Evolutionary conservation across 64 coral and sea anemone genomes (phyloP), one percentile per base, ranked within the genome.

Genomic region (Porites lutea): DNA sequence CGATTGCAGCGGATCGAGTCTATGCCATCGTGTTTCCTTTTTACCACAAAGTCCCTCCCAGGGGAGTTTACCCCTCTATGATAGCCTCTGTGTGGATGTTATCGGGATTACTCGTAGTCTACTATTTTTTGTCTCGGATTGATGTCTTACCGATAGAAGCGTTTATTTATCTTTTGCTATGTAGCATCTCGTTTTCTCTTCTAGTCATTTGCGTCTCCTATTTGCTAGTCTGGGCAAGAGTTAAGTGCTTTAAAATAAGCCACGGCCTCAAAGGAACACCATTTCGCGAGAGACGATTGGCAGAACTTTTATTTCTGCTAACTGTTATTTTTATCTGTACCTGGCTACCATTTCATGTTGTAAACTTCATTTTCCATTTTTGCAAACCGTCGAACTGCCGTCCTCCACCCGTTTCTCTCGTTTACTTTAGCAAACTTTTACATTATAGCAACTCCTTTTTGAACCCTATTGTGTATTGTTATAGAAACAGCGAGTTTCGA

Each of bases 341-440:
- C 0, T 95, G 94, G 94, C 19, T 92, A 77, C 89, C 89, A 27
- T 92, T 95, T 52, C 89, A 95, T 58, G 46, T 95, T 61, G 22
- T 95, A 13, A 95, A 95, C 84, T 75, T 92, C 21, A 83, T 92
- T 16, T 92, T 82, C 10, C 87, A 74, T 78, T 95, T 95, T 81
- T 95, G 93, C 45, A 65, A 71, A n/a, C 72, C 67, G 63, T 51
- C 67, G 55, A 76, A 84, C 2, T 51, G 60, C 48, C 45, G 73
- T 19, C 66, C 70, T 79, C 10, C 93, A 62, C 51, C 79, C 52
- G 50, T 54, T 75, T 53, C 52, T 78, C 2, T 64, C 87, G 72
- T 95, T 95, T 79, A 82, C 16, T 71, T 90, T 11, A 83, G 93
- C 83, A 95, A 95, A 52, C 79, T 95, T 8, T 62, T 95, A 37